Base-by-base conservation (phyloP, 35 echinoderm and acorn worm genomes). In the Stichopus chloronotus region DNA sequence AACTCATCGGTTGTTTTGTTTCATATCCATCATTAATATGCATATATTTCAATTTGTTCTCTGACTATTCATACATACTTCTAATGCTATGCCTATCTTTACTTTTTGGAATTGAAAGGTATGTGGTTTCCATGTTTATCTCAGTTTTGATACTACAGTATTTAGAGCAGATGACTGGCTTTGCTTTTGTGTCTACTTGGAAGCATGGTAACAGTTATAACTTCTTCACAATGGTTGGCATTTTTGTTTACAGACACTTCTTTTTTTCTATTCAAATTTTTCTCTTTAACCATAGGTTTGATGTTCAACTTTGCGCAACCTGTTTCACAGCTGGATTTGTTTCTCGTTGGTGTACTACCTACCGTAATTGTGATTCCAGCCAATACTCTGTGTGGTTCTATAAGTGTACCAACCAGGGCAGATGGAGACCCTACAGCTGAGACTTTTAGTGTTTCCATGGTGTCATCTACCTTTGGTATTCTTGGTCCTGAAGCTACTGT, bases 401-500 rank as follows among this genome's bases (percentile, higher is more conserved):
- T 63, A 8, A 0, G 5, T 59, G 61, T 88, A 14, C 53, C 53
- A 10, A 88, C 86, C 4, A 9, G 5, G 11, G 86, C 57, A 63
- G 86, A 88, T 58, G 23, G 9, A 9, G 86, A 88, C 55, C 57
- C 86, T 5, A 5, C 57, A 0, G 86, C 21, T 88, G 86, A 88
- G 58, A 60, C 56, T 4, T 88, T 88, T 52, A 88, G 58, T 0
- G 23, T 88, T 52, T 63, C 86, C 55, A 88, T 88, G 14, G 52
- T 57, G 7, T 59, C 24, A 13, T 25, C 80, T 4, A 83, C 43
- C 12, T 9, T 14, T 5, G 58, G 57, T 6, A 63, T 16, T 0
- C 10, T 57, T 21, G 61, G 86, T 60, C 16, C 86, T 52, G n/a
- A 22, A 22, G 86, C 86, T 8, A 63, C 86, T 43, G 86, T 88